A percentile compares a stretch with the other conserved stretches of the same genome.
Evolutionary conservation across 2,888 invertebrate genomes (phyloP).

Genomic region (Dendrolimus houi): DNA sequence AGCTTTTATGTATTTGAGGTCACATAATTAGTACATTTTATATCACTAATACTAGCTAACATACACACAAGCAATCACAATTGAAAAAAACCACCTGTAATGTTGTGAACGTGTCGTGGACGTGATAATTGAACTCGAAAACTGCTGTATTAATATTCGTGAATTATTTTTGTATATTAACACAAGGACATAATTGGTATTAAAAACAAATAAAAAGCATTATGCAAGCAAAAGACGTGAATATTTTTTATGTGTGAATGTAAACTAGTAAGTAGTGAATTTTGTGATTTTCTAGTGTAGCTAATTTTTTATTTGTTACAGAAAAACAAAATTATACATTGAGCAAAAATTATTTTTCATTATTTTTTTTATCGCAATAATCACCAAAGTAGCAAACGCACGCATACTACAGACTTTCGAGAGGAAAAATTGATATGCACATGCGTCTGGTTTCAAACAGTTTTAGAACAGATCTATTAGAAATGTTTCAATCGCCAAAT

Average conservation of each 20-base stretch:
- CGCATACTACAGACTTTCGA: no score
- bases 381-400: no score
- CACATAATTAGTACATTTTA: no score
- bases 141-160: slow-evolving; percentile 1
- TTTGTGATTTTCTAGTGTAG: neutral
- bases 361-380: no score
- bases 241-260: slow-evolving; percentile 27
- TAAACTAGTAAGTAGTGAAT: slow-evolving; percentile 21
- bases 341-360: no score
- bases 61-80: slow-evolving; percentile 33
- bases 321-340: no score
- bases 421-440: no score
- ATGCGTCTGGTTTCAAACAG: no score
- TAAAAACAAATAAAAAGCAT: slow-evolving; percentile 4
- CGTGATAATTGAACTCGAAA: slow-evolving; percentile 3
- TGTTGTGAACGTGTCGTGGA: slow-evolving; percentile 30
- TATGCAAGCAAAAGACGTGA: slow-evolving; percentile 15
- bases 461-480: no score
- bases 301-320: neutral
- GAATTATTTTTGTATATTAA: slow-evolving; percentile 3
- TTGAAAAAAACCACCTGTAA: slow-evolving; percentile 4
- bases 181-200: slow-evolving; percentile 2
- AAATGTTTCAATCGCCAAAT: no score
- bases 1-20: no score
- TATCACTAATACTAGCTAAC: slow-evolving; percentile 23